A percentile compares a stretch with the other conserved stretches of the same genome.
phyloP scores from a whole-genome alignment of 2,113 vertebrate genomes.

The Regulus satrapa region DNA sequence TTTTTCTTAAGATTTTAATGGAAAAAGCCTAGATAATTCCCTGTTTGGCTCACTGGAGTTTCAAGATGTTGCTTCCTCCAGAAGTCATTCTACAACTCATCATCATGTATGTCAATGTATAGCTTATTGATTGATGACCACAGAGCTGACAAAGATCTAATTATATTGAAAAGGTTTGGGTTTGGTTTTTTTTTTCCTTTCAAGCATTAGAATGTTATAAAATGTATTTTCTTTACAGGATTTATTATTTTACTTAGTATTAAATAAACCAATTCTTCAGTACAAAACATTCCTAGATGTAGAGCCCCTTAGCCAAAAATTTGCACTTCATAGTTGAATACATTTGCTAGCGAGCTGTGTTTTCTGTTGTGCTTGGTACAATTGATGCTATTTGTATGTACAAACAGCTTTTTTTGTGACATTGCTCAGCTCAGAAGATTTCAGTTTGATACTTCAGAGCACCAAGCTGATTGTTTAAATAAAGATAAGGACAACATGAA shows the following conservation, averaged over 20 bases:
- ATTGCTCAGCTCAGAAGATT: neutral
- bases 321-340: neutral
- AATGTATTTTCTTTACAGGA: neutral
- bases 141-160: neutral
- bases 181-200: neutral
- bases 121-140: neutral
- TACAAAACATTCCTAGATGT: conserved; percentile 7
- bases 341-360: neutral
- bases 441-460: neutral
- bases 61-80: neutral
- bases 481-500: conserved; percentile 36
- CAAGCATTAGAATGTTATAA: neutral
- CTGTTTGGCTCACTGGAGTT: neutral
- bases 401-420: neutral
- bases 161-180: neutral
- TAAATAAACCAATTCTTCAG: conserved; percentile 23
- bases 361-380: neutral
- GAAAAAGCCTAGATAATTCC: neutral
- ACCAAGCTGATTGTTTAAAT: conserved; percentile 19
- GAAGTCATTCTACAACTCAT: neutral
- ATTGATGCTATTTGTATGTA: neutral
- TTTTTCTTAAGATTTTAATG: neutral
- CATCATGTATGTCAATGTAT: neutral
- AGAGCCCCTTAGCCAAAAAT: neutral
- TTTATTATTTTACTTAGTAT: conserved; percentile 35